These are phyloP conservation scores for Lucinisca nassula DNA, from an alignment of 2,888 invertebrate genomes.

Conservation along the genomic window DNA sequence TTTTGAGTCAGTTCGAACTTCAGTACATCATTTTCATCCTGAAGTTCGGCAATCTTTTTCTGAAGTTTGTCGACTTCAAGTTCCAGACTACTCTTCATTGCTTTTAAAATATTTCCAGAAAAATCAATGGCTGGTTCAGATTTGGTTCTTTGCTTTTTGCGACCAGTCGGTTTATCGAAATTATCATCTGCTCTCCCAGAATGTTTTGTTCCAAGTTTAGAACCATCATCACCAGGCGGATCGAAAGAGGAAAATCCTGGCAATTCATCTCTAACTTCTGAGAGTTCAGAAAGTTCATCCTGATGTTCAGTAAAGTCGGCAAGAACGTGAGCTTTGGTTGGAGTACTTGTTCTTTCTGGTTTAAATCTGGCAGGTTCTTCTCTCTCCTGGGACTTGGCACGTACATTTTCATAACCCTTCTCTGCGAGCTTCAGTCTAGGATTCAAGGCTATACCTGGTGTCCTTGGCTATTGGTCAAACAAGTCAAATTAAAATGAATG, in stretches of 20 bases:
- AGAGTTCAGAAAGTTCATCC: constrained; percentile 4
- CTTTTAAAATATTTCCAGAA: neutral
- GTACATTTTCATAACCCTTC: constrained; percentile 57
- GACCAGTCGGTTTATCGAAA: constrained; percentile 11
- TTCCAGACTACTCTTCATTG: constrained; percentile 30
- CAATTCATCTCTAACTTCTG: neutral
- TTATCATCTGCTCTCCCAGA: neutral
- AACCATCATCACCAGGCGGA: neutral
- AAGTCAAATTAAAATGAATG: neutral
- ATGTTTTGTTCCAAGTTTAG: neutral
- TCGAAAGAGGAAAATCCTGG: neutral
- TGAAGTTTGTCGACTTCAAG: constrained; percentile 67
- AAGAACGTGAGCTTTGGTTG: neutral
- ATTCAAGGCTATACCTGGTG: constrained; percentile 43
- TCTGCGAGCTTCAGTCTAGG: constrained; percentile 61
- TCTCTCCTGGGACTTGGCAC: constrained; percentile 59
- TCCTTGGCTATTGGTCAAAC: constrained; percentile 41
- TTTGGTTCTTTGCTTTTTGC: constrained; percentile 2
- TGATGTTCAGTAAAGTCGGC: neutral
- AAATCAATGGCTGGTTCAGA: constrained; percentile 10
- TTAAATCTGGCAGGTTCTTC: neutral
- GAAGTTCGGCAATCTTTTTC: constrained; percentile 68
- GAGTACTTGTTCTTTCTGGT: constrained; percentile 3
- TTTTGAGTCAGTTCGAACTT: constrained; percentile 68
- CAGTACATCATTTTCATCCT: constrained; percentile 75